phyloP scores from a whole-genome alignment of 1,140 invertebrate genomes.

The Aricia agestis region DNA sequence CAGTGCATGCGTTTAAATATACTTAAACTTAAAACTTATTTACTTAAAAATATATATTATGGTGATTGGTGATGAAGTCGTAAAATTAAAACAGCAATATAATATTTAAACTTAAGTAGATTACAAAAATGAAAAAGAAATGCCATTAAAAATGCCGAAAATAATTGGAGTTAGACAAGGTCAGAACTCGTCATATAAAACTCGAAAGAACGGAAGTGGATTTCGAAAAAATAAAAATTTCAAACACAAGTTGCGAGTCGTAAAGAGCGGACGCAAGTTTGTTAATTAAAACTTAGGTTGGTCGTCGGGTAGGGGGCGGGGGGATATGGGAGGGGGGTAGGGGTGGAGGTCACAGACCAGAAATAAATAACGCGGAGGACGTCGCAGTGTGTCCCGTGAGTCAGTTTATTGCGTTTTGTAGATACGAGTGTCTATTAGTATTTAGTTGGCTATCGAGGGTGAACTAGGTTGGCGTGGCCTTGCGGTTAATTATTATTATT shows the following conservation, averaged over 20 bases:
- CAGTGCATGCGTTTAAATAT: too few species aligned
- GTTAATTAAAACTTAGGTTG: constrained; percentile 74
- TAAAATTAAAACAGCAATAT: too few species aligned
- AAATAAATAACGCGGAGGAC: constrained; percentile 58
- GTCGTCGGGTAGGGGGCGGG: constrained; percentile 52
- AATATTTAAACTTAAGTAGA: too few species aligned
- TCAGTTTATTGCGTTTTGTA: constrained; percentile 66
- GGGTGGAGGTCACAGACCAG: neutral
- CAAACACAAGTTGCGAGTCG: constrained; percentile 68
- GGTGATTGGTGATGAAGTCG: too few species aligned
- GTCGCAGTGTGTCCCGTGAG: constrained; percentile 53
- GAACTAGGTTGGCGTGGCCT: too few species aligned
- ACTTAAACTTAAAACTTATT: too few species aligned
- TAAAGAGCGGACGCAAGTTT: constrained; percentile 66
- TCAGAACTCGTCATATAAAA: constrained; percentile 45
- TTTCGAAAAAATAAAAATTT: constrained; percentile 69
- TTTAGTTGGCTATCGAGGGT: neutral
- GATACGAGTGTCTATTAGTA: neutral
- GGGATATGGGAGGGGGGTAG: constrained; percentile 45
- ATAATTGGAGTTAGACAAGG: neutral
- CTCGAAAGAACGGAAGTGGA: constrained; percentile 42
- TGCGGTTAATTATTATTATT: too few species aligned
- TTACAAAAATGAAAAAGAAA: too few species aligned
- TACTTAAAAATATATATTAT: too few species aligned
- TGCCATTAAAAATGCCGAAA: too few species aligned